Evolutionary conservation across 1,140 invertebrate species (phyloP), one percentile per base, ranked within the genome.

Genomic region (Drosophila kurseongensis): DNA sequence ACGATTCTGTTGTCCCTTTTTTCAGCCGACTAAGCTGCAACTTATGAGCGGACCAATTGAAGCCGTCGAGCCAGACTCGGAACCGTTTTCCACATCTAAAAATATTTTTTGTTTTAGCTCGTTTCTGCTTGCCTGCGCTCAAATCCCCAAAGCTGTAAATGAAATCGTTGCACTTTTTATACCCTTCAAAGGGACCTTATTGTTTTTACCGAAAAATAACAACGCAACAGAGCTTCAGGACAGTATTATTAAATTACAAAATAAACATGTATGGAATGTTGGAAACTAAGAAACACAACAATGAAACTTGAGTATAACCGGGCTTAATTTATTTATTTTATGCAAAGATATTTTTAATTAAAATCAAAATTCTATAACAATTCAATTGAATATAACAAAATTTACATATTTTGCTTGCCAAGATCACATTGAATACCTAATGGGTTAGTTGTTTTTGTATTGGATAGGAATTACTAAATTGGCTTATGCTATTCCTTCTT

Each of bases 21-120:
- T 51, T 47, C 23, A 47, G 18, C 38, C 38, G 16, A 40, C 62
- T 59, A 51, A 75, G 62, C 62, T 76, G 50, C 72, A 74, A 75
- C 72, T 75, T 69, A 65, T 75, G 59, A 74, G 69, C 72, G 58
- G 18, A 73, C 58, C 56, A 62, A 72, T 74, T 74, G 50, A 67
- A 74, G 66, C 56, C 48, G 48, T 50, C 57, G 42, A 29, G 50
- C 12, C 14, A 32, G 50, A 47, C 42, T 61, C 41, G 41, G 12
- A 58, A 58, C 41, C 29, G 38, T 56, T 63, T 56, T 18, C 41
- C 16, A 45, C 66, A 69, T 68, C 68, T 69, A 47, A 69, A 45
- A 69, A 67, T 55, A 55, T 55, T 68, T 56, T 65, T 71, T 68
- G 41, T 71, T 45, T 40, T 55, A 41, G 63, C n/a, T 47, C 35